These are phyloP conservation scores for Rissa tridactyla DNA, from an alignment of 2,113 vertebrate species.

Conservation along the genomic window DNA sequence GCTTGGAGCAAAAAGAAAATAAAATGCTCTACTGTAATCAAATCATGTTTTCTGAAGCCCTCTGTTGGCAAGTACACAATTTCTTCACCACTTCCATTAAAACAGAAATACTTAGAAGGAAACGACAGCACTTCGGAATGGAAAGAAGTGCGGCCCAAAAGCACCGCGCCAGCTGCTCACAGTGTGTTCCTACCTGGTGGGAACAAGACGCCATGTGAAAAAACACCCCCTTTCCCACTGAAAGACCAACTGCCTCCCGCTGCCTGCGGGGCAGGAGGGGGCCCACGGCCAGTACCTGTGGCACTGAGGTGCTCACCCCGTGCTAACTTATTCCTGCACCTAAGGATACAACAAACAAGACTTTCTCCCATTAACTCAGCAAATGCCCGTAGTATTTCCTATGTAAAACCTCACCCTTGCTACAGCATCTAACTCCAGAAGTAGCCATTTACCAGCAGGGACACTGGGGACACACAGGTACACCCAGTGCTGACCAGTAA, in stretches of 20 bases:
- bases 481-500: neutral
- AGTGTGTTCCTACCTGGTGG: neutral
- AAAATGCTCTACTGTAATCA: slow-evolving; percentile 51
- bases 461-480: neutral
- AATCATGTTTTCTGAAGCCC: slow-evolving; percentile 38
- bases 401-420: neutral
- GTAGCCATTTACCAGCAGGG: neutral
- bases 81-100: neutral
- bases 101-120: neutral
- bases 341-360: neutral
- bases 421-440: neutral
- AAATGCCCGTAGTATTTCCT: neutral
- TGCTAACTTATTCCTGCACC: neutral
- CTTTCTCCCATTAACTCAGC: neutral
- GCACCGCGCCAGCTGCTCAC: neutral
- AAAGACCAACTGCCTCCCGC: rapidly evolving
- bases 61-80: slow-evolving; percentile 3
- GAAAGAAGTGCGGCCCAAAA: neutral
- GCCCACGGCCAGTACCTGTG: neutral
- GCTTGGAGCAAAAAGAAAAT: slow-evolving; percentile 56
- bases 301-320: neutral
- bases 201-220: neutral
- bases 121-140: neutral
- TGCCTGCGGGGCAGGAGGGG: neutral
- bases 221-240: neutral